phyloP scores from a whole-genome alignment of 2,888 invertebrate genomes.

The Pharmacophagus antenor region DNA sequence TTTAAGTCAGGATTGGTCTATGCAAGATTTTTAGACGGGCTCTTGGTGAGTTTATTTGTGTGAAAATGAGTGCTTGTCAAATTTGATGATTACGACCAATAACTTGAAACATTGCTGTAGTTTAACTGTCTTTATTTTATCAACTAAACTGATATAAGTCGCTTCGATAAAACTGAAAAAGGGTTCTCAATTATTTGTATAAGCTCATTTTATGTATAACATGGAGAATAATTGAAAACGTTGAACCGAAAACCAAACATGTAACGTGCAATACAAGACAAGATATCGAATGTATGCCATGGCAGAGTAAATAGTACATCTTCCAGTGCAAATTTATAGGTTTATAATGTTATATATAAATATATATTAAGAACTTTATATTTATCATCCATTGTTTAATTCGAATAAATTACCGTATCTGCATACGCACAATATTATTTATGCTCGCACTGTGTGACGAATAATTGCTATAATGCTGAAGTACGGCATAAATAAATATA shows the following conservation, averaged over 20 bases:
- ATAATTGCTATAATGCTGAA: neutral
- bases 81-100: no score
- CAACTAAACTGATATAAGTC: neutral
- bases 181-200: neutral
- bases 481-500: neutral
- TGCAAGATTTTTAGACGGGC: conserved; percentile 28
- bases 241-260: neutral
- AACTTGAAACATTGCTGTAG: neutral
- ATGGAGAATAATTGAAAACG: neutral
- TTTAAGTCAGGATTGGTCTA: conserved; percentile 61
- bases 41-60: conserved; percentile 15
- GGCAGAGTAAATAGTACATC: neutral
- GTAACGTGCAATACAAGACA: neutral
- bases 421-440: conserved; percentile 15
- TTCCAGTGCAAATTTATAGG: neutral
- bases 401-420: neutral
- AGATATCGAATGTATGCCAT: neutral
- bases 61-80: no score
- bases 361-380: neutral
- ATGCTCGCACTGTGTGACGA: conserved; percentile 9
- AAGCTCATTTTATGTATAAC: no score
- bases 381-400: conserved; percentile 5
- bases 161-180: neutral
- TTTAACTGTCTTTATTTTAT: neutral
- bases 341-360: neutral